These are phyloP conservation scores for Drosophila mojavensis DNA, from an alignment of 1,140 invertebrate genomes.

Conservation along the genomic window DNA sequence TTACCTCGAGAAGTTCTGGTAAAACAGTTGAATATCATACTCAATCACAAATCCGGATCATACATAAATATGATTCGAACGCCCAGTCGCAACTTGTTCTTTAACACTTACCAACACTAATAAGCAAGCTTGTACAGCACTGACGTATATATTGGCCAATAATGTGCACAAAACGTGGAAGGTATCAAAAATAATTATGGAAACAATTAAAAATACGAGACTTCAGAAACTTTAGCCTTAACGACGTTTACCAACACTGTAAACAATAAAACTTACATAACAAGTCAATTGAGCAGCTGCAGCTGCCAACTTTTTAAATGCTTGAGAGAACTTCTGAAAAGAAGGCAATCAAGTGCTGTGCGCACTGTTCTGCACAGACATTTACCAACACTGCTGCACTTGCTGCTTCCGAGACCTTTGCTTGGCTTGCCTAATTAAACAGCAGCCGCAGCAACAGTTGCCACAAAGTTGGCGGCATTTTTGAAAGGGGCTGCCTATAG, in stretches of 20 bases:
- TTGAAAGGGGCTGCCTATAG: slow-evolving; percentile 13
- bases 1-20: not conserved
- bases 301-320: not conserved
- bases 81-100: no score
- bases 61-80: no score
- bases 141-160: no score
- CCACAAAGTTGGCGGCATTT: slow-evolving; percentile 34
- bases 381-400: slow-evolving; percentile 19
- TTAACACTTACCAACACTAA: no score
- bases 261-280: not conserved
- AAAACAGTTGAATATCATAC: no score
- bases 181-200: no score
- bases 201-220: no score
- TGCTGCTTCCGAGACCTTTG: not conserved
- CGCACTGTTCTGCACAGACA: not conserved
- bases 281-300: not conserved
- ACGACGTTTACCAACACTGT: slow-evolving; percentile 2
- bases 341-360: not conserved
- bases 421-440: slow-evolving; percentile 34
- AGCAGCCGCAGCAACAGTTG: slow-evolving; percentile 27
- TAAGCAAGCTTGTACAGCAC: no score
- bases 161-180: no score
- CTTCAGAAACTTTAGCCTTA: no score
- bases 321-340: no score
- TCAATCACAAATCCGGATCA: no score